A percentile compares a stretch with the other conserved stretches of the same genome.
Conservation (phyloP, 2,888 invertebrate genomes). For the Epistrophe eligans region DNA sequence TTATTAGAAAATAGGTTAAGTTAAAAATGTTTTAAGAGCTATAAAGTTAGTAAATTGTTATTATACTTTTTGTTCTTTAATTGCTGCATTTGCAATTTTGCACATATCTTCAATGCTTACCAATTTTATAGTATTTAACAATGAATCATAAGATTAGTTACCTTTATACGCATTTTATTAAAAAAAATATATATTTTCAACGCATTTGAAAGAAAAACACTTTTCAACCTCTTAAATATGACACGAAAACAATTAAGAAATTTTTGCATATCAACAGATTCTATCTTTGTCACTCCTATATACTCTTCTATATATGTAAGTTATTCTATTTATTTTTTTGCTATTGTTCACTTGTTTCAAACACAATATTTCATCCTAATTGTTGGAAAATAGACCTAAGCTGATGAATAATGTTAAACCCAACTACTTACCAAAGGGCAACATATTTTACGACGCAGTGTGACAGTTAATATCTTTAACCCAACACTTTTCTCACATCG, state of each 20-base stretch:
- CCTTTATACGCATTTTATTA: too few species aligned
- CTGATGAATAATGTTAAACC: slow-evolving; percentile 22
- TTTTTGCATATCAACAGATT: neutral
- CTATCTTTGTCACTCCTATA: neutral
- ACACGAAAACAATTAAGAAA: neutral
- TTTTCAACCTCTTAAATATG: neutral
- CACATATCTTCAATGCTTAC: too few species aligned
- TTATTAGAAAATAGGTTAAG: too few species aligned
- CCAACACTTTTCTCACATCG: slow-evolving; percentile 17
- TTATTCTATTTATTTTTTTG: neutral
- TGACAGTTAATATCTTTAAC: slow-evolving; percentile 26
- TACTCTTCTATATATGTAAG: neutral
- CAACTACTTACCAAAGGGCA: slow-evolving; percentile 13
- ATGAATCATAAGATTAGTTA: too few species aligned
- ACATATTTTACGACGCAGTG: slow-evolving; percentile 12
- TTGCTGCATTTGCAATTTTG: too few species aligned
- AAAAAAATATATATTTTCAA: too few species aligned
- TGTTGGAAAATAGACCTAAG: slow-evolving; percentile 3
- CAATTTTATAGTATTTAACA: too few species aligned
- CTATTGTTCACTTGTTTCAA: neutral
- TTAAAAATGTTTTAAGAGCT: too few species aligned
- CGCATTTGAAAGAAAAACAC: too few species aligned
- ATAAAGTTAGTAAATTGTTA: too few species aligned
- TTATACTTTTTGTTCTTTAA: too few species aligned
- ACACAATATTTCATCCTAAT: slow-evolving; percentile 13